These are phyloP conservation scores for Polypterus bichir DNA, from an alignment of 2,113 vertebrate species.

Conservation along the genomic window DNA sequence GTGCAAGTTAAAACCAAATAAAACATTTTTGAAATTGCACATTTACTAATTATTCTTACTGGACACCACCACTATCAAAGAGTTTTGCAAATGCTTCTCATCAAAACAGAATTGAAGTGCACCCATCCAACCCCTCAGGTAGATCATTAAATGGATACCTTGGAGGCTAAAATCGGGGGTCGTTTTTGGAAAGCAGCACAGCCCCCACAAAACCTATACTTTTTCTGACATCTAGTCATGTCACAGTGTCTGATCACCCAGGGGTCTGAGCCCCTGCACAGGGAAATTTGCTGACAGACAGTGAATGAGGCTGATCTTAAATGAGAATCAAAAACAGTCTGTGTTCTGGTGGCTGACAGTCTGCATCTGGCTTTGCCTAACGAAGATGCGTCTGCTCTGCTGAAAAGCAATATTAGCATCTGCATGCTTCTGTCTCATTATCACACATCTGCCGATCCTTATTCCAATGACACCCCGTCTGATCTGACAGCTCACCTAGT, in stretches of 20 bases:
- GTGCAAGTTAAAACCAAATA: too few species aligned
- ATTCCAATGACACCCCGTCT: slow-evolving; percentile 70
- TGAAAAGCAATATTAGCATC: slow-evolving; percentile 86
- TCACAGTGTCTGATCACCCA: slow-evolving; percentile 69
- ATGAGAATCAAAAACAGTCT: slow-evolving; percentile 72
- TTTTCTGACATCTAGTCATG: slow-evolving; percentile 73
- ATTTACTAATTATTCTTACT: too few species aligned
- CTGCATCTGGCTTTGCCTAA: slow-evolving; percentile 86
- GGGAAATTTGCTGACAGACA: slow-evolving; percentile 77
- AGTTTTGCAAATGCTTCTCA: too few species aligned
- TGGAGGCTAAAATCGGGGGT: slow-evolving; percentile 45
- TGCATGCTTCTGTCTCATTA: slow-evolving; percentile 98
- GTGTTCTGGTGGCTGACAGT: slow-evolving; percentile 70
- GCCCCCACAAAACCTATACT: slow-evolving; percentile 59
- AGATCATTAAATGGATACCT: slow-evolving; percentile 74
- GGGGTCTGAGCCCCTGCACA: slow-evolving; percentile 68
- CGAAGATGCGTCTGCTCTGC: slow-evolving; percentile 64
- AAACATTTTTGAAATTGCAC: too few species aligned
- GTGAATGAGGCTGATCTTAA: slow-evolving; percentile 67
- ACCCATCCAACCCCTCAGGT: slow-evolving; percentile 64
- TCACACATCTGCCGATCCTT: slow-evolving; percentile 95
- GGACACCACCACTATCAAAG: too few species aligned
- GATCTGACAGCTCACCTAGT: slow-evolving; percentile 81
- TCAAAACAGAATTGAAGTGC: slow-evolving; percentile 77
- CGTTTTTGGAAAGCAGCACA: slow-evolving; percentile 45